Base-by-base conservation (phyloP, 2,888 invertebrate species). In the Blera fallax region DNA sequence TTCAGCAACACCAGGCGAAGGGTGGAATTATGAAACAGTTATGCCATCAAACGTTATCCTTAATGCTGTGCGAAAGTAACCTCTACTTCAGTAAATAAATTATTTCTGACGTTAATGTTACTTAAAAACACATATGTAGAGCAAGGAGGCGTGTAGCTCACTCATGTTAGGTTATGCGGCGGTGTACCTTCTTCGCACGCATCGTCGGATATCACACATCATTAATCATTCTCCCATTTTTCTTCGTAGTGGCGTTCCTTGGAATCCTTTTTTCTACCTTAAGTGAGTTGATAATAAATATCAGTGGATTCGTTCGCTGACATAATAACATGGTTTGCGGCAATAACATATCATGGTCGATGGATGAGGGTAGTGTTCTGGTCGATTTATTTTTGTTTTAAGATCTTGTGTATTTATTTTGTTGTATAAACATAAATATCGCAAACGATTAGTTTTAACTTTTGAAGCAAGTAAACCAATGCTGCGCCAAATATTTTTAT, bases 151-250 rank as follows among this genome's bases (percentile, higher is more conserved):
- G 85, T 60, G 65, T 45, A 77, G 40, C 64, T 54, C 48, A 50
- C 64, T 54, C 48, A 50, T 64, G 64, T 29, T 56, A 65, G 54
- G 69, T 69, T 84, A 32, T 43, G 69, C 29, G 65, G 34, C 8
- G 48, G 40, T 58, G 56, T 73, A 62, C 34, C 60, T 52, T 72
- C 62, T 73, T 72, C 34, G 40, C 85, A 85, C 85, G 85, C 85
- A 81, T 81, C 85, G 87, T 88, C 88, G 80, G 83, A 87, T 88
- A 87, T 89, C 89, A 90, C 90, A 90, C 89, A 89, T 90, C 91
- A 90, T 91, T 91, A 90, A 91, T 91, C 91, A 91, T 91, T 90
- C 88, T 87, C 40, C 40, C 70, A 74, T 64, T 74, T 70, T 79
- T 69, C 65, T 48, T 37, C 27, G 16, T 16, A 43, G 7, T 29